phyloP scores from a whole-genome alignment of 2,888 invertebrate genomes.

The Augochlorella aurata region DNA sequence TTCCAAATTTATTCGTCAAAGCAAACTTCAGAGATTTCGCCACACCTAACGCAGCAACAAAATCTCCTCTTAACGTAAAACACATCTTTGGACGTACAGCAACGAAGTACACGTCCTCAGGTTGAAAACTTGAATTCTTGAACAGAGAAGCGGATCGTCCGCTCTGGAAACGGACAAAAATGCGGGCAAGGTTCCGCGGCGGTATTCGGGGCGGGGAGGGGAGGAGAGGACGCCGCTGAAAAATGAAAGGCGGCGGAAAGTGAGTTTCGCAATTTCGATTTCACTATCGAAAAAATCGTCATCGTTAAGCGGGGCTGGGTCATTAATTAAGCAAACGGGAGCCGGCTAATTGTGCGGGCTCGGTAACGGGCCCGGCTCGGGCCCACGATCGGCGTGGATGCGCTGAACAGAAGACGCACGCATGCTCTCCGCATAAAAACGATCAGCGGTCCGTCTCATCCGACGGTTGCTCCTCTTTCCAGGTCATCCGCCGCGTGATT shows the following conservation, averaged over 20 bases:
- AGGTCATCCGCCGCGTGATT: conserved; percentile 61
- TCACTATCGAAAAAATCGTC: conserved; percentile 62
- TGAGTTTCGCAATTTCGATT: conserved; percentile 62
- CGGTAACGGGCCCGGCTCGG: conserved; percentile 38
- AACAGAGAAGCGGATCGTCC: background rate
- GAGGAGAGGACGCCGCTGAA: conserved; percentile 2
- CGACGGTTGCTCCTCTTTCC: conserved; percentile 49
- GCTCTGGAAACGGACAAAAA: conserved; percentile 1
- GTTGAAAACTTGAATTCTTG: background rate
- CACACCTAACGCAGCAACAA: too few species aligned
- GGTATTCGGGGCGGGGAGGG: background rate
- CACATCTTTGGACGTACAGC: too few species aligned
- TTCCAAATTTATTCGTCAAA: too few species aligned
- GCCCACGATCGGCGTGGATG: background rate
- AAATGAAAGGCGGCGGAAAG: conserved; percentile 35
- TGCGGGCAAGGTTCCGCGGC: conserved; percentile 24
- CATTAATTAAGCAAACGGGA: conserved; percentile 65
- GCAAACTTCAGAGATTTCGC: too few species aligned
- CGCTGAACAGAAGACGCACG: conserved; percentile 16
- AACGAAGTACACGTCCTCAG: background rate
- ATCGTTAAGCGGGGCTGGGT: conserved; percentile 51
- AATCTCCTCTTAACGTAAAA: too few species aligned
- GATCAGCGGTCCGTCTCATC: conserved; percentile 58
- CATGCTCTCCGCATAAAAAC: conserved; percentile 57
- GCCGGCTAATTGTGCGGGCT: conserved; percentile 55